Percentiles rank a stretch among this genome's conserved stretches.
Conservation (phyloP, 1,140 invertebrate species). For the Drosophila lacteicornis region DNA sequence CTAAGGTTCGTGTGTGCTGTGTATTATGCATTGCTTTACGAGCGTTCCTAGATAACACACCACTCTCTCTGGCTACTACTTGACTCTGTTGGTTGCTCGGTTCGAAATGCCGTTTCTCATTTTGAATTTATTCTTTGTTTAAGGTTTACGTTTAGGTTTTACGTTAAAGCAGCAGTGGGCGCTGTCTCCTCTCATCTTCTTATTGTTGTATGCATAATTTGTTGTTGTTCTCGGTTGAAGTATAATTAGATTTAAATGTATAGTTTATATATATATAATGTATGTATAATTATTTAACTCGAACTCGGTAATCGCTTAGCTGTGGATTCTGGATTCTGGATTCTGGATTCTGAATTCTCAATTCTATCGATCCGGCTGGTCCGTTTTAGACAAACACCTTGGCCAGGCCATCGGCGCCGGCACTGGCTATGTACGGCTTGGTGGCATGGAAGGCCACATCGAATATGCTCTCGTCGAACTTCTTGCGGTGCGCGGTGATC, state of each 20-base stretch:
- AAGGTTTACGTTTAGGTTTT: conserved; percentile 5
- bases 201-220: conserved; percentile 62
- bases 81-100: conserved; percentile 38
- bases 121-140: conserved; percentile 46
- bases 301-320: conserved; percentile 74
- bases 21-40: conserved; percentile 52
- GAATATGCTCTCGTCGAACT: conserved; percentile 99
- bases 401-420: conserved; percentile 98
- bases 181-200: conserved; percentile 8
- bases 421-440: conserved; percentile 98
- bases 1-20: conserved; percentile 35
- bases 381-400: conserved; percentile 95
- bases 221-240: conserved; percentile 61
- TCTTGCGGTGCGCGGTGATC: conserved; percentile 99
- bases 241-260: conserved; percentile 79
- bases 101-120: conserved; percentile 62
- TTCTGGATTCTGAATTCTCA: conserved; percentile 41
- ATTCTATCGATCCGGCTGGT: conserved; percentile 34
- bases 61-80: conserved; percentile 25
- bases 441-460: conserved; percentile 99
- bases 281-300: conserved; percentile 82
- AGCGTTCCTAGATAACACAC: conserved; percentile 41
- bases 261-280: conserved; percentile 62
- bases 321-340: conserved; percentile 26
- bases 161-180: conserved; percentile 24